Conservation (phyloP, 2,888 invertebrate species). For the Gryllus longicercus region DNA sequence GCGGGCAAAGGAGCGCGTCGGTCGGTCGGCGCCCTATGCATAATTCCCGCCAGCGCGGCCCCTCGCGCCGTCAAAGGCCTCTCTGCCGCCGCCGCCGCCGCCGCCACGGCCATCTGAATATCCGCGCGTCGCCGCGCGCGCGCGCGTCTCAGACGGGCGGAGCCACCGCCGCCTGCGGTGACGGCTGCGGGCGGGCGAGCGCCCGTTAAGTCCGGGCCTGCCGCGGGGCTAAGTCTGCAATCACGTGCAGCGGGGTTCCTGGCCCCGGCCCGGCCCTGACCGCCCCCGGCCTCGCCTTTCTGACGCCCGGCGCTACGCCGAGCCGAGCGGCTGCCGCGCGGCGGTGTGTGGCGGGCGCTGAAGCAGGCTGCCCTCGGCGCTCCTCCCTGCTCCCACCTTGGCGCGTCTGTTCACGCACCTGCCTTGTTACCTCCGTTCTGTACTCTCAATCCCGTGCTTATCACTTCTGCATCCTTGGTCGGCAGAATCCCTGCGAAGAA, state of each 20-base stretch:
- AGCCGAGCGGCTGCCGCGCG: no score
- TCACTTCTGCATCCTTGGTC: no score
- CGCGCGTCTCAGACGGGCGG: neutral
- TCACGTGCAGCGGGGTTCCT: neutral
- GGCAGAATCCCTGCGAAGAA: no score
- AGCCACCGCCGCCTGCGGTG: neutral
- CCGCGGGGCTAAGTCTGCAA: slow-evolving; percentile 6
- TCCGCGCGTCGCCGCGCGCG: neutral
- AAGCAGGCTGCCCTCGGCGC: no score
- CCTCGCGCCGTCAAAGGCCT: neutral
- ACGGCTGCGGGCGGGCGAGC: neutral
- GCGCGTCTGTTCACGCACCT: no score
- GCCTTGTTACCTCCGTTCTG: no score
- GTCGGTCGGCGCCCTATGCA: neutral
- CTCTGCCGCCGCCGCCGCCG: neutral
- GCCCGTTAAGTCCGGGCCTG: neutral
- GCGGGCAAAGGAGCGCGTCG: neutral
- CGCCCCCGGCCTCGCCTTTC: neutral
- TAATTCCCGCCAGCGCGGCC: neutral
- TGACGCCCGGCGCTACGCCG: neutral
- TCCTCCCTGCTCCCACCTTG: no score
- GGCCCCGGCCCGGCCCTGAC: no score
- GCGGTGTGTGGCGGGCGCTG: no score
- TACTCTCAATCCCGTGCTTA: no score
- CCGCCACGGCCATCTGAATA: neutral